Evolutionary conservation across 2,113 vertebrate genomes (phyloP).

Genomic region (Amphilophus citrinellus): DNA sequence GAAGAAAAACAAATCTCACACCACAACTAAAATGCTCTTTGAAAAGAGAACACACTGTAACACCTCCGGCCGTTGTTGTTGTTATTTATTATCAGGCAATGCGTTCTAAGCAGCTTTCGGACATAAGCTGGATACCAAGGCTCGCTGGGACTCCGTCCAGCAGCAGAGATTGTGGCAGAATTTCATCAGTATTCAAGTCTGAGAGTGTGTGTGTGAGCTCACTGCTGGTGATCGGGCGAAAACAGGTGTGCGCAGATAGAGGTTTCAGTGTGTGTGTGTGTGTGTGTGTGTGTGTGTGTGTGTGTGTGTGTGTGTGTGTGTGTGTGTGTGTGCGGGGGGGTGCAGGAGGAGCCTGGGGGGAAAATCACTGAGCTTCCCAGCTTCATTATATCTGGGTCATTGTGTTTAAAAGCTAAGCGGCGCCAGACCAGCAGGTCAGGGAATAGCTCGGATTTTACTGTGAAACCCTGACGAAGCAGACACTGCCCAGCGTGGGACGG

Average conservation of each 20-base stretch:
- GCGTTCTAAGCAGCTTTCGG: neutral
- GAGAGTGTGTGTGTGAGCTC: neutral
- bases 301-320: no score
- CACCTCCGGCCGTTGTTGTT: neutral
- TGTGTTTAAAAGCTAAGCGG: conserved; percentile 18
- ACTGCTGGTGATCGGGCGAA: neutral
- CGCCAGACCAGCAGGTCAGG: conserved; percentile 10
- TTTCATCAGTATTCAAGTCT: neutral
- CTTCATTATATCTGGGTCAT: conserved; percentile 13
- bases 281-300: neutral
- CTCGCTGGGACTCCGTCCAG: neutral
- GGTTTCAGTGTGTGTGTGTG: neutral
- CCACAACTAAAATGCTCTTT: neutral
- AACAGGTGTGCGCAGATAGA: conserved; percentile 16
- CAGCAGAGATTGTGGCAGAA: neutral
- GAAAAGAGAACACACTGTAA: neutral
- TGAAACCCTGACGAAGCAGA: neutral
- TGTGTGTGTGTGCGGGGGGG: neutral
- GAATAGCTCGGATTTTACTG: conserved; percentile 6
- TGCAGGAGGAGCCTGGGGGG: neutral
- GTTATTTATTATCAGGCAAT: neutral
- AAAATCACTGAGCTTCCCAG: conserved; percentile 9
- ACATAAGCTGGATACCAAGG: neutral
- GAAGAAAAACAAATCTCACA: neutral
- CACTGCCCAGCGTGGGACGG: neutral